Percentiles rank a stretch among this genome's conserved stretches.
phyloP scores from a whole-genome alignment of 30 jellyfish, hydroid and myxozoan genomes.

The Hydractinia symbiolongicarpus region DNA sequence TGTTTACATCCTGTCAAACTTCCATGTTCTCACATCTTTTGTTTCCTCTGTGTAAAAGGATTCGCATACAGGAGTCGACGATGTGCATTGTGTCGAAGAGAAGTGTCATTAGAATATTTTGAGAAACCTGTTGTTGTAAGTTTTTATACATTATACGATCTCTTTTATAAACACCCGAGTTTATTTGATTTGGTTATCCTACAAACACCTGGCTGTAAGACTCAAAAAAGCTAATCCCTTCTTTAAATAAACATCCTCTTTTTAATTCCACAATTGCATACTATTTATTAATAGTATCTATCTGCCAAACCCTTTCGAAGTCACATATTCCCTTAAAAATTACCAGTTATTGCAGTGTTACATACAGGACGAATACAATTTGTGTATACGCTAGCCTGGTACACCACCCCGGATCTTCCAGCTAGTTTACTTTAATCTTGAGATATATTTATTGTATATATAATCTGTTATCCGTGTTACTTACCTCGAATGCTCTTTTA shows the following conservation, averaged over 20 bases:
- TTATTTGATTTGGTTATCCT: too few species aligned
- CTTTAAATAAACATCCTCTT: too few species aligned
- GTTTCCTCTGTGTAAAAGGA: slow-evolving; percentile 90
- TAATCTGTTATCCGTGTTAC: not conserved
- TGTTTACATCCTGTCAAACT: slow-evolving; percentile 79
- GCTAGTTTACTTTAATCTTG: too few species aligned
- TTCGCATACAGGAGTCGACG: slow-evolving; percentile 77
- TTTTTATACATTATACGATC: not conserved
- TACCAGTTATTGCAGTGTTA: too few species aligned
- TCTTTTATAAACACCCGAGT: too few species aligned
- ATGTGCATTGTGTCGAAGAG: slow-evolving; percentile 95
- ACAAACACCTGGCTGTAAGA: too few species aligned
- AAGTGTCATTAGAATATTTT: slow-evolving; percentile 64
- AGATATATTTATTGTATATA: not conserved
- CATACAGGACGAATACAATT: not conserved
- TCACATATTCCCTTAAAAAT: too few species aligned
- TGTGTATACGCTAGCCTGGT: not conserved
- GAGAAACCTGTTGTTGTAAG: slow-evolving; percentile 82
- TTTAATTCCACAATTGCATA: too few species aligned
- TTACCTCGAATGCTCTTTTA: slow-evolving; percentile 13
- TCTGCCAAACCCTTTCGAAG: too few species aligned
- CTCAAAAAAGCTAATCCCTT: too few species aligned
- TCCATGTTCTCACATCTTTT: slow-evolving; percentile 84
- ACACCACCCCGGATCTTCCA: not conserved
- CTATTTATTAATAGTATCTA: too few species aligned